Evolutionary conservation across 2,888 invertebrate species (phyloP), one percentile per base, ranked within the genome.

Genomic region (Pseudococcus jackbeardsleyi): DNA sequence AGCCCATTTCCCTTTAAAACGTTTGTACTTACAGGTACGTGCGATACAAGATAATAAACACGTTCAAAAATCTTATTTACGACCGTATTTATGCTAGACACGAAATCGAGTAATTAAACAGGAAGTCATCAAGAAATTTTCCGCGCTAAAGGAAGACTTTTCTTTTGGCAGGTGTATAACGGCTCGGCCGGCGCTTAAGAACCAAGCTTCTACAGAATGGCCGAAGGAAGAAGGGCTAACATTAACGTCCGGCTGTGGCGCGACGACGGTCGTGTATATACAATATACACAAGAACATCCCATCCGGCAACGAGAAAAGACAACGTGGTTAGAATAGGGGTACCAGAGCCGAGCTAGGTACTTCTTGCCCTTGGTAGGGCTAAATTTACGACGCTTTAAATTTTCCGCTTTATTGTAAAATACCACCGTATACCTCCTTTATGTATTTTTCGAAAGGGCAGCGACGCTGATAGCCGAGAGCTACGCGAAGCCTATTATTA

Each of bases 331-430:
- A 54, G 15, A 54, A 54, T 54, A 54, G 7, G 12, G 0, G 17
- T 5, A 54, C 5, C 15, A 54, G 15, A 15, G 15, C 17, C 5
- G 15, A 17, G 15, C 11, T 50, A 50, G 11, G 15, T 15, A 54
- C 54, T 54, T 54, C 54, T 77, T 77, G 77, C 22, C 8, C 77
- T 6, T 2, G 1, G 39, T 17, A 7, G 39, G 4, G 77, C 39
- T 26, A 86, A 86, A 86, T 86, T 86, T 86, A 86, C 86, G 86
- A 86, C 86, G 64, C 64, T 68, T 64, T 86, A 86, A 86, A 86
- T 86, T 86, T 86, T 86, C 64, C 86, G 86, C 86, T 64, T 86
- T 59, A 86, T 86, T 86, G 86, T 86, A 64, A 86, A 86, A 54
- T 54, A 54, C 54, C 54, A 54, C 15, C 54, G 54, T 33, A 33